Conservation (phyloP, 2,888 invertebrate species). For the Megamerina dolium region DNA sequence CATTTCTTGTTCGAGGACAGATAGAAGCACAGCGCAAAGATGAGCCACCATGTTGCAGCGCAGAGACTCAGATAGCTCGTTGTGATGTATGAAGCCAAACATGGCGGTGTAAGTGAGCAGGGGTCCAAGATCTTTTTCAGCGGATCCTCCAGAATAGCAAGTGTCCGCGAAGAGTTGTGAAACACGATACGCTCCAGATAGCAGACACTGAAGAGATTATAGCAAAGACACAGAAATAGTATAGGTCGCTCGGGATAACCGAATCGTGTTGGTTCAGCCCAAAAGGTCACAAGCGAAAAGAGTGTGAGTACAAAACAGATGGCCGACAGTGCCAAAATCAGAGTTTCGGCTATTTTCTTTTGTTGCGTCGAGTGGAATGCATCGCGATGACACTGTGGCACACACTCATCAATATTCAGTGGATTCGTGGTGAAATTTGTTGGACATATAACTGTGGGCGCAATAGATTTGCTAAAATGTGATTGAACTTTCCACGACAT, state of each 20-base stretch:
- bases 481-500: slow-evolving; percentile 36
- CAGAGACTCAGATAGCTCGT: slow-evolving; percentile 75
- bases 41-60: slow-evolving; percentile 80
- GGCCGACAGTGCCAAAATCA: slow-evolving; percentile 73
- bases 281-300: slow-evolving; percentile 79
- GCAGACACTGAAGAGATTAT: slow-evolving; percentile 71
- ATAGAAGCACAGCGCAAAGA: slow-evolving; percentile 84
- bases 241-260: slow-evolving; percentile 90
- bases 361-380: slow-evolving; percentile 63
- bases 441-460: slow-evolving; percentile 51
- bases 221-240: slow-evolving; percentile 83
- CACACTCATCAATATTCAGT: slow-evolving; percentile 53
- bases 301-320: slow-evolving; percentile 74
- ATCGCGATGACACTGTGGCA: slow-evolving; percentile 60
- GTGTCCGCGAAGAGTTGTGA: slow-evolving; percentile 42
- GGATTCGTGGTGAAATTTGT: slow-evolving; percentile 54
- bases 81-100: slow-evolving; percentile 68
- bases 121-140: slow-evolving; percentile 23
- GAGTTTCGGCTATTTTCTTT: slow-evolving; percentile 64
- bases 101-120: slow-evolving; percentile 55
- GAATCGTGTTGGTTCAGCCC: slow-evolving; percentile 83
- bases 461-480: slow-evolving; percentile 27
- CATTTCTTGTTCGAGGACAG: slow-evolving; percentile 86
- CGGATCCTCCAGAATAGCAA: slow-evolving; percentile 46
- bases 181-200: slow-evolving; percentile 64